Conservation (phyloP, 1,140 invertebrate species). For the Pseudomyrmex cubaensis region DNA sequence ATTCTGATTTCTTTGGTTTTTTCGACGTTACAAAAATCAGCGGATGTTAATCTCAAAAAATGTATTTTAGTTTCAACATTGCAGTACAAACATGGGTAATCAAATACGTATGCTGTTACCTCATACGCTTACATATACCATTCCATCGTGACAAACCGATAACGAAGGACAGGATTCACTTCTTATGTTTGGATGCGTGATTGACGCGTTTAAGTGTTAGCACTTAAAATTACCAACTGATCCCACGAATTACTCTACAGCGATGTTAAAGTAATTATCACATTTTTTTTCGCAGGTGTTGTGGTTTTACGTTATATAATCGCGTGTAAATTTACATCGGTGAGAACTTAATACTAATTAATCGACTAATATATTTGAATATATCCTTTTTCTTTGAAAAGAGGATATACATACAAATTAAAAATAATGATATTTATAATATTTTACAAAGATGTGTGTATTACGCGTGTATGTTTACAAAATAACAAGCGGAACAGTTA, state of each 20-base stretch:
- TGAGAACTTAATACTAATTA: conserved; percentile 27
- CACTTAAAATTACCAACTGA: conserved; percentile 53
- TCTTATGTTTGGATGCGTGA: conserved; percentile 56
- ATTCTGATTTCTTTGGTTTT: background rate
- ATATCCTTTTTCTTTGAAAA: conserved; percentile 12
- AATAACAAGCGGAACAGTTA: conserved; percentile 4
- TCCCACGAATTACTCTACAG: conserved; percentile 45
- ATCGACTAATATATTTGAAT: conserved; percentile 28
- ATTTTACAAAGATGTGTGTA: conserved; percentile 41
- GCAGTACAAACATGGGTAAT: conserved; percentile 78
- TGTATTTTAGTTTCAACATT: conserved; percentile 79
- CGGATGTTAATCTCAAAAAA: conserved; percentile 70
- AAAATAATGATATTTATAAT: conserved; percentile 37
- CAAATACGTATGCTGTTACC: conserved; percentile 76
- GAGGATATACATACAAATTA: conserved; percentile 11
- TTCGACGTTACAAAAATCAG: background rate
- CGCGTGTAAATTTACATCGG: conserved; percentile 43
- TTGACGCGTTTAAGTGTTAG: conserved; percentile 41
- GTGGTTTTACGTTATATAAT: conserved; percentile 19
- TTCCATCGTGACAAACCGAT: conserved; percentile 68
- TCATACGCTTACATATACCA: conserved; percentile 69
- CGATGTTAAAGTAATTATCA: conserved; percentile 58
- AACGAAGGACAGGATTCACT: conserved; percentile 54
- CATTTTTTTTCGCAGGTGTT: conserved; percentile 24
- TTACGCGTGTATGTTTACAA: no score